Conservation (phyloP, 2,888 invertebrate genomes). For the Melanostoma mellinum region DNA sequence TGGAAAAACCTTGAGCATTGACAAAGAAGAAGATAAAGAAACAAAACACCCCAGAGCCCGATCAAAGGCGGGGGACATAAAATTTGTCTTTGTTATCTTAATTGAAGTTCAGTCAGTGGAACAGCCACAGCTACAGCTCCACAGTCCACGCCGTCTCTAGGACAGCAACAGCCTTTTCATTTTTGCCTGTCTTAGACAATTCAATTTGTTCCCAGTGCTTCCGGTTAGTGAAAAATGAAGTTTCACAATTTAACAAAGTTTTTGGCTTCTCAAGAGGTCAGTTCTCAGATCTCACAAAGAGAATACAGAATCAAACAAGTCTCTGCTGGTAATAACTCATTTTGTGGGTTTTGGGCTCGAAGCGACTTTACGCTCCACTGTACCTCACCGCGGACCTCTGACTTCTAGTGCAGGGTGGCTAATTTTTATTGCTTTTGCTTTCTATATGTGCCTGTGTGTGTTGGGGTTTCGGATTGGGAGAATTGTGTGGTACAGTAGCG, state of each 20-base stretch:
- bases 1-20: conserved; percentile 44
- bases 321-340: conserved; percentile 57
- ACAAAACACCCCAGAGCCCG: neutral
- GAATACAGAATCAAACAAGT: neutral
- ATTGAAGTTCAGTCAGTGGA: conserved; percentile 55
- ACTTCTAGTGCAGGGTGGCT: conserved; percentile 47
- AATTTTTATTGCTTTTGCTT: conserved; percentile 41
- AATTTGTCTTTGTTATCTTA: conserved; percentile 70
- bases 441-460: conserved; percentile 3
- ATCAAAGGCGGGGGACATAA: conserved; percentile 8
- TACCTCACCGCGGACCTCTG: conserved; percentile 33
- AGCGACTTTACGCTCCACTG: conserved; percentile 59
- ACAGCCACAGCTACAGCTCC: conserved; percentile 12
- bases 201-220: conserved; percentile 61
- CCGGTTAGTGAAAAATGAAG: conserved; percentile 30
- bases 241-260: neutral
- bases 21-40: conserved; percentile 21
- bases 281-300: conserved; percentile 11
- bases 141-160: neutral
- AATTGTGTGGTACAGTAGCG: conserved; percentile 43
- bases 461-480: neutral
- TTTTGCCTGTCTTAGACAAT: conserved; percentile 31
- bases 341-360: conserved; percentile 8
- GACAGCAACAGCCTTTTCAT: neutral
- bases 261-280: conserved; percentile 21